These are phyloP conservation scores for Mesoclemmys tuberculata DNA, from an alignment of 2,113 vertebrate species.

Conservation along the genomic window DNA sequence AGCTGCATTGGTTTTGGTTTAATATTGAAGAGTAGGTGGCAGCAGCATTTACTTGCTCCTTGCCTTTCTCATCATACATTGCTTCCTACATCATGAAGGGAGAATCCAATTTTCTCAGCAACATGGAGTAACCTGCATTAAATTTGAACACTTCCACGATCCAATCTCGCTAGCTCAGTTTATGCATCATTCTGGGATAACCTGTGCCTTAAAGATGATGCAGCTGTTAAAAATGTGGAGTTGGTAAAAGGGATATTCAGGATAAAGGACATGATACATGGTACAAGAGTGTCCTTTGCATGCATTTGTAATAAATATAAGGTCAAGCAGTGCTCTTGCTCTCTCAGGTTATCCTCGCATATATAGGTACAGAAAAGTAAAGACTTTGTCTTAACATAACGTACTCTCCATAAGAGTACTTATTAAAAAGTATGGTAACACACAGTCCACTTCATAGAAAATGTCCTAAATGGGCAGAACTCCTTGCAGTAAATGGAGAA, in stretches of 20 bases:
- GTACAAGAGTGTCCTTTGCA: background rate
- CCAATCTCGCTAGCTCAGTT: background rate
- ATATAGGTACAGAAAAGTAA: background rate
- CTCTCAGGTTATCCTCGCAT: background rate
- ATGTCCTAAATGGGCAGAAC: background rate
- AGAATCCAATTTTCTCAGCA: background rate
- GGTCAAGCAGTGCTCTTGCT: background rate
- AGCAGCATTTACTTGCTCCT: background rate
- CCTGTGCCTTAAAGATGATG: background rate
- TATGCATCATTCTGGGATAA: background rate
- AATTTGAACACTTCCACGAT: too few species aligned
- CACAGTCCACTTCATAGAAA: background rate
- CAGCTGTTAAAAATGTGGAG: background rate
- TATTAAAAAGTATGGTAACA: background rate
- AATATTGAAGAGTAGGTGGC: background rate
- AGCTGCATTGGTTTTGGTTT: background rate
- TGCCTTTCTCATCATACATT: background rate
- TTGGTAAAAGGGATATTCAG: background rate
- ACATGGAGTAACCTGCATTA: background rate
- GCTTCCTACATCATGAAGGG: background rate
- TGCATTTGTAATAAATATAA: background rate
- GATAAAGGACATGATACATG: background rate
- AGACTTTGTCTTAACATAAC: background rate
- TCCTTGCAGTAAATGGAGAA: background rate
- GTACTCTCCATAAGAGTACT: background rate